Evolutionary conservation across 2,113 vertebrate species (phyloP).

Genomic region (Okapia johnstoni): DNA sequence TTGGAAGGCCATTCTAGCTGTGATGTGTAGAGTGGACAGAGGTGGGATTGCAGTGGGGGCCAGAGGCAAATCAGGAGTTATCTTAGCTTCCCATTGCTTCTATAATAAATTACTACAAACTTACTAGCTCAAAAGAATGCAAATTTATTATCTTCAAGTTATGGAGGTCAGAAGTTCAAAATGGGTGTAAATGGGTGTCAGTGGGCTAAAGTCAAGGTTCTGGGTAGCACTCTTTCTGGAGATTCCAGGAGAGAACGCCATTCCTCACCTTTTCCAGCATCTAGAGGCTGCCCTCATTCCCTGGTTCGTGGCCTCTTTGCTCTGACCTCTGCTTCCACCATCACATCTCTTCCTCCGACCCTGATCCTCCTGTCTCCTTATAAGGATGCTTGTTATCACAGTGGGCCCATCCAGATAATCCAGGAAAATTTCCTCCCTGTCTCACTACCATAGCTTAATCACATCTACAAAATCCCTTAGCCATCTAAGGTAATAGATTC

Average conservation of each 20-base stretch:
- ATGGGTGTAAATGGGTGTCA: background rate
- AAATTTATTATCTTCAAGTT: background rate
- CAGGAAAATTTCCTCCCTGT: background rate
- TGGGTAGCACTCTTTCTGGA: background rate
- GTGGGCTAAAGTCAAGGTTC: background rate
- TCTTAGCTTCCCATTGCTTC: background rate
- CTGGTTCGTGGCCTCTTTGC: rapidly evolving
- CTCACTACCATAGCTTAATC: background rate
- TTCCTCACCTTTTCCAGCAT: background rate
- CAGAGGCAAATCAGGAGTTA: background rate
- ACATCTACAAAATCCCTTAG: background rate
- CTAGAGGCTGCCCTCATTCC: background rate
- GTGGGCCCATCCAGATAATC: background rate
- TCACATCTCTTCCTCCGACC: background rate
- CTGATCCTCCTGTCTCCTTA: background rate
- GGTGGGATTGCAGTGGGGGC: background rate
- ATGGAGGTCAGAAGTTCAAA: background rate
- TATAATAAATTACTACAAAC: background rate
- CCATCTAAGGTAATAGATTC: background rate
- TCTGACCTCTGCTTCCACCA: background rate
- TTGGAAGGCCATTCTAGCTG: background rate
- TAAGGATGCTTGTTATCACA: background rate
- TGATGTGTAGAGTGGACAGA: background rate
- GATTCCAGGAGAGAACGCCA: background rate
- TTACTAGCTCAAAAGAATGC: background rate